Base-by-base conservation (phyloP, 1,140 invertebrate species). In the Zaprionus ghesquierei region DNA sequence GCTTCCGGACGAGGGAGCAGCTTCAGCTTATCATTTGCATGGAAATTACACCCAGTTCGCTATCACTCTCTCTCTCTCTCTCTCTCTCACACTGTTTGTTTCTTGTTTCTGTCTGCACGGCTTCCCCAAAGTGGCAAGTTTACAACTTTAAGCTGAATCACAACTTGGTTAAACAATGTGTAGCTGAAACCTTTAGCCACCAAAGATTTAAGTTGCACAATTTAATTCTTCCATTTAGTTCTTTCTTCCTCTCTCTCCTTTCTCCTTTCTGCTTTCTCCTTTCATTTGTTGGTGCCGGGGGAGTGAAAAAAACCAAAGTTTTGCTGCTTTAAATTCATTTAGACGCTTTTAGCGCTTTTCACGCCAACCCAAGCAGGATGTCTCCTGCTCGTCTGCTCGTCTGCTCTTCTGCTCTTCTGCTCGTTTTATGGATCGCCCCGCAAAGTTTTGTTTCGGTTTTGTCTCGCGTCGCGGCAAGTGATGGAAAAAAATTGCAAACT, bases 311-410 rank as follows among this genome's bases (percentile, higher is more conserved):
- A 81, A 81, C 50, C 69, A 84, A 84, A 84, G 71, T 82, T 84
- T 64, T 54, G 73, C 80, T 75, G 71, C 72, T 84, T 84, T 84
- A 84, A 82, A 84, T 82, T 82, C 79, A 84, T 84, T 84, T 82
- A 84, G 79, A 82, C 80, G 81, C 80, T 84, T 82, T 84, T 82
- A 84, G 68, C 79, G 72, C 75, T 84, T 84, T 82, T 84, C 76
- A 84, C 80, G 80, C 80, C 79, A 72, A 66, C 60, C 58, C 44
- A 31, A 29, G 51, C 77, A 81, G 64, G 20, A 49, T 59, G 64
- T 74, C 63, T 69, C 59, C 64, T 61, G 59, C 51, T 49, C 62
- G 72, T 78, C 64, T 61, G 59, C 51, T 49, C 62, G 72, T 78
- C 75, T 75, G 38, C 55, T 38, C 27, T 46, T n/a, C n/a, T n/a